Evolutionary conservation across 2,888 invertebrate genomes (phyloP).

Genomic region (Heliothis peltigera): DNA sequence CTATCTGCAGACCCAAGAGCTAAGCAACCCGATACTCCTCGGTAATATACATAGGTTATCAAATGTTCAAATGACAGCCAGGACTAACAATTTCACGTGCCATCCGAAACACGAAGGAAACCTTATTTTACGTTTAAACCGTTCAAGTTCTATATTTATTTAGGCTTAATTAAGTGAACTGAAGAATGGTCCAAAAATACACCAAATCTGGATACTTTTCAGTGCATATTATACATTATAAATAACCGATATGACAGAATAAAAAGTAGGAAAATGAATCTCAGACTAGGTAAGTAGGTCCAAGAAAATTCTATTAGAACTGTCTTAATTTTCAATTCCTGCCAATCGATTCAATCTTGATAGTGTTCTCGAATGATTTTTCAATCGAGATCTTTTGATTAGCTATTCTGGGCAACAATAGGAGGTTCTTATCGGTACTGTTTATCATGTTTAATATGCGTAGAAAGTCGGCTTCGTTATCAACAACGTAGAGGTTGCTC

Average conservation of each 20-base stretch:
- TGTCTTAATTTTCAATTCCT: slow-evolving; percentile 59
- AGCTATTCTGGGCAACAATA: slow-evolving; percentile 82
- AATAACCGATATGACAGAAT: slow-evolving; percentile 5
- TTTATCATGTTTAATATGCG: slow-evolving; percentile 88
- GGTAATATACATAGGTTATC: too few species aligned
- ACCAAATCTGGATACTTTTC: not conserved
- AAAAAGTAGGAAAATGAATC: slow-evolving; percentile 17
- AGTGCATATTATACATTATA: too few species aligned
- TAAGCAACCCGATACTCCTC: too few species aligned
- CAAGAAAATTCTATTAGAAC: slow-evolving; percentile 46
- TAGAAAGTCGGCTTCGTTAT: slow-evolving; percentile 85
- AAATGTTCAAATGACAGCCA: too few species aligned
- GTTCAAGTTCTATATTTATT: too few species aligned
- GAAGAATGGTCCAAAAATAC: not conserved
- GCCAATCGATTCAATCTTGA: slow-evolving; percentile 69
- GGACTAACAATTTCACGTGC: too few species aligned
- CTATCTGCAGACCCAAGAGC: too few species aligned
- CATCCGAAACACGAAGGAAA: too few species aligned
- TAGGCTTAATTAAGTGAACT: not conserved
- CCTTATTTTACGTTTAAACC: too few species aligned
- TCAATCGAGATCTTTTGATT: slow-evolving; percentile 87
- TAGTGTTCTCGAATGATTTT: slow-evolving; percentile 75
- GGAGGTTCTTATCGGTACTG: slow-evolving; percentile 76
- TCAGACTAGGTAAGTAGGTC: slow-evolving; percentile 15
- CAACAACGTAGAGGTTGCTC: slow-evolving; percentile 76